These are phyloP conservation scores for Meloidogyne chitwoodi DNA, from an alignment of 1,140 invertebrate genomes.

Conservation along the genomic window DNA sequence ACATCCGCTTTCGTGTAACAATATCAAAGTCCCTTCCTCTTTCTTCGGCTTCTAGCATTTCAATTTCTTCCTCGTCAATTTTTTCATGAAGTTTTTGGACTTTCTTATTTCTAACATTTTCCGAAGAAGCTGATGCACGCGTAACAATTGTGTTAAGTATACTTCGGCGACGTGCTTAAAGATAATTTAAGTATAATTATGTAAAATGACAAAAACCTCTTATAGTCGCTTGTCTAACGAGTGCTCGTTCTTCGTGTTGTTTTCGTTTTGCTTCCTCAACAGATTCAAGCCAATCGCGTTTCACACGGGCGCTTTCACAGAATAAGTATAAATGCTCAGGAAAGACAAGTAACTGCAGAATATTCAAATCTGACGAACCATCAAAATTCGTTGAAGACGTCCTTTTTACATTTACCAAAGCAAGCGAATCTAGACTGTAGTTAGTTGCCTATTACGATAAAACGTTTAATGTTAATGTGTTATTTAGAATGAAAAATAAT, in stretches of 20 bases:
- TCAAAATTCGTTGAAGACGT: constrained; percentile 9
- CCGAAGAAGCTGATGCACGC: constrained; percentile 15
- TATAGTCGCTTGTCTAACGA: constrained; percentile 67
- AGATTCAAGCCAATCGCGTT: constrained; percentile 89
- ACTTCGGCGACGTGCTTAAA: constrained; percentile 35
- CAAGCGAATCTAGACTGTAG: constrained; percentile 84
- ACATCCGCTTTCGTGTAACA: constrained; percentile 54
- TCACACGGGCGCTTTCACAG: constrained; percentile 60
- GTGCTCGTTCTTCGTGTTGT: constrained; percentile 59
- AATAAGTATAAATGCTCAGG: constrained; percentile 49
- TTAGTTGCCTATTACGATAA: constrained; percentile 74
- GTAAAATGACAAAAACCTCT: constrained; percentile 39
- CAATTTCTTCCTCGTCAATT: neutral
- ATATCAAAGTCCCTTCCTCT: neutral
- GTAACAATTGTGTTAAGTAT: constrained; percentile 22
- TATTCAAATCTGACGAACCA: constrained; percentile 25
- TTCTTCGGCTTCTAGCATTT: neutral
- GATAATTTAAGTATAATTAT: neutral
- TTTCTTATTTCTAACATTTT: constrained; percentile 19
- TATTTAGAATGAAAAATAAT: neutral
- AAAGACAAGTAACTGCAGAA: constrained; percentile 51
- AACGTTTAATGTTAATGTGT: neutral
- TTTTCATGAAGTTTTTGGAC: constrained; percentile 43
- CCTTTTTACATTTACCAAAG: constrained; percentile 89
- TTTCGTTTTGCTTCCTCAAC: constrained; percentile 80